phyloP scores from a whole-genome alignment of 2,888 invertebrate genomes.

The Ectobius pallidus region DNA sequence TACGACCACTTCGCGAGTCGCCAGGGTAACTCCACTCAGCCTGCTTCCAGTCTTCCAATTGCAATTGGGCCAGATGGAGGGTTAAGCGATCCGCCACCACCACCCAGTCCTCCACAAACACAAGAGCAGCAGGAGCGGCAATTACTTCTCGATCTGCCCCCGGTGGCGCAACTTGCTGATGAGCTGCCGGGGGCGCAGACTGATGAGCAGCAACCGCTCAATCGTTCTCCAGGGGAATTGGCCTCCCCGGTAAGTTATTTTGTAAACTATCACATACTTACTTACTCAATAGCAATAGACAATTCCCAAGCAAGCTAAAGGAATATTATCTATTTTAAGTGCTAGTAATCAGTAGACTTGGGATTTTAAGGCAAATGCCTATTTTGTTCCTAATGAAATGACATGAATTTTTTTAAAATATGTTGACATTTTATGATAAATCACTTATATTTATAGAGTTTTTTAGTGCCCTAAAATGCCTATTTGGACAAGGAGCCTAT shows the following conservation, averaged over 20 bases:
- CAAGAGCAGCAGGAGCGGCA: slow-evolving; percentile 42
- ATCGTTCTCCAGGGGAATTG: slow-evolving; percentile 39
- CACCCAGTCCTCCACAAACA: slow-evolving; percentile 46
- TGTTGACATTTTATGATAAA: no score
- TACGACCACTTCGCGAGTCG: slow-evolving; percentile 44
- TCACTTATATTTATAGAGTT: no score
- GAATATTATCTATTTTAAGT: no score
- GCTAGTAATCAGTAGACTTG: no score
- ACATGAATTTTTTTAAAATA: no score
- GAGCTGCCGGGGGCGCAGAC: slow-evolving; percentile 29
- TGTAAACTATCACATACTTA: no score
- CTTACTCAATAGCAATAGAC: no score
- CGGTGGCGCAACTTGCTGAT: slow-evolving; percentile 22
- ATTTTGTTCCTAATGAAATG: no score
- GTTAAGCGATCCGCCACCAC: slow-evolving; percentile 45
- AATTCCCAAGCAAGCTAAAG: no score
- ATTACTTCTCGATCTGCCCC: slow-evolving; percentile 44
- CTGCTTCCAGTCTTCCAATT: slow-evolving; percentile 25
- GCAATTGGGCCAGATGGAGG: slow-evolving; percentile 19
- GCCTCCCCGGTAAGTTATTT: slow-evolving; percentile 51
- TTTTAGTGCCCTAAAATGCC: no score
- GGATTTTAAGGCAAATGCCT: no score
- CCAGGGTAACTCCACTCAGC: slow-evolving; percentile 58
- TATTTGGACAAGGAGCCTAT: no score
- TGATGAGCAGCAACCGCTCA: slow-evolving; percentile 39